Base-by-base conservation (phyloP, 2,888 invertebrate genomes). In the Apodemia mormo region DNA sequence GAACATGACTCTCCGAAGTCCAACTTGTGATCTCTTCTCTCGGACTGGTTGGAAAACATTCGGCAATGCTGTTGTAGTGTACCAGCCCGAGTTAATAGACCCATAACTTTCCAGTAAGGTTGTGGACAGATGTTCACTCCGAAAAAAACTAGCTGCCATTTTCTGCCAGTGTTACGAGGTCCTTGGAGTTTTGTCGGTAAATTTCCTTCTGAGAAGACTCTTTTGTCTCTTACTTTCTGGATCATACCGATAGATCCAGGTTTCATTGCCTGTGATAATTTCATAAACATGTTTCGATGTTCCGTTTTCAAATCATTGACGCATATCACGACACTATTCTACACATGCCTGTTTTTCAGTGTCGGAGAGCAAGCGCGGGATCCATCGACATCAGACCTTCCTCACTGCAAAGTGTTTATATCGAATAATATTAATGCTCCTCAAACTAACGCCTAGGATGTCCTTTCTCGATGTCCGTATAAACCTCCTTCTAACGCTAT, bases 171-270 rank as follows among this genome's bases (percentile, higher is more conserved):
- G 58, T 56, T 71, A 52, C 67, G 66, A 12, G 52, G 67, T 71
- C 67, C 6, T 49, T 69, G 65, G 58, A 67, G 58, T 58, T 65
- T 70, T 33, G 65, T 68, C 61, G 69, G 68, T 30, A 66, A 65
- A 49, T 69, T 33, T 66, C 65, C 68, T 22, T 66, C 68, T 71
- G 56, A 45, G 65, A 68, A 71, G 64, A 67, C 37, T 64, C 69
- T 64, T 67, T 61, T 71, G 66, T 43, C 67, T 67, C 67, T 64
- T 69, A 7, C 54, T 68, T 71, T 69, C 67, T 68, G 71, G 61
- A 71, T 68, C 68, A 49, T 71, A 71, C 52, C 69, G 68, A 67
- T 71, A 69, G 58, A 68, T 67, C 45, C 49, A 69, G n/a, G 69
- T 64, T 14, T 52, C 52, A 3, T 52, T 0, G 14, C 14, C 52